Conservation (phyloP, 2,797 vertebrate genomes). For the Gallinago stenura region DNA sequence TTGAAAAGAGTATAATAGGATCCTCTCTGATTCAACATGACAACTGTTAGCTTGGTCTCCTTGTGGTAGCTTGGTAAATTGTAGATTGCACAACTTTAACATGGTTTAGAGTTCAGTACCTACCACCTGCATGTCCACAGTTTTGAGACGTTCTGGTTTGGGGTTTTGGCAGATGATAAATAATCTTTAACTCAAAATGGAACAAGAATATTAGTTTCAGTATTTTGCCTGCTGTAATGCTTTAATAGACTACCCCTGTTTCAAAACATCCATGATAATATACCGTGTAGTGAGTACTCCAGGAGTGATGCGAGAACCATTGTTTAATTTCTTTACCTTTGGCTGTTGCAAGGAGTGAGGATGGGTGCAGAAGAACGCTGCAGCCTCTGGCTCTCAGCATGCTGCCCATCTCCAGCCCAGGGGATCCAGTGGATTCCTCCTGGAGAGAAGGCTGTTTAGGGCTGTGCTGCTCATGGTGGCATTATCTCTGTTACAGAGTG, state of each 20-base stretch:
- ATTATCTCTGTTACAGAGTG: background rate
- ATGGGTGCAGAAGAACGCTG: background rate
- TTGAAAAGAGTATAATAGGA: background rate
- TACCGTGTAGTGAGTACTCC: background rate
- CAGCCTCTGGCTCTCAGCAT: background rate
- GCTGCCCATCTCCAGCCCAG: background rate
- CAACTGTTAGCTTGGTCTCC: background rate
- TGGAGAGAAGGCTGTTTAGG: background rate
- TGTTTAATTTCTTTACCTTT: background rate
- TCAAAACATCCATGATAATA: background rate
- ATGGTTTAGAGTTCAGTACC: background rate
- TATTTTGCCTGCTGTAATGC: background rate
- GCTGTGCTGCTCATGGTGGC: background rate
- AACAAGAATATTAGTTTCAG: background rate
- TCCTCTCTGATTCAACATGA: background rate
- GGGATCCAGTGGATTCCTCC: background rate
- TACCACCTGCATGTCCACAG: background rate
- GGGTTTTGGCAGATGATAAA: background rate
- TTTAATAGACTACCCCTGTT: background rate
- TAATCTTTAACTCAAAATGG: background rate
- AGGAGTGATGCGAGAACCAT: background rate
- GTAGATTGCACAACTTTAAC: background rate
- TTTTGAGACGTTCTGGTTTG: background rate
- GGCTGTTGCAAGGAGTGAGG: background rate
- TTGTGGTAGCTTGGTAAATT: background rate